Evolutionary conservation across 2,888 invertebrate genomes (phyloP), one percentile per base, ranked within the genome.

Genomic region (Pollenia amentaria): DNA sequence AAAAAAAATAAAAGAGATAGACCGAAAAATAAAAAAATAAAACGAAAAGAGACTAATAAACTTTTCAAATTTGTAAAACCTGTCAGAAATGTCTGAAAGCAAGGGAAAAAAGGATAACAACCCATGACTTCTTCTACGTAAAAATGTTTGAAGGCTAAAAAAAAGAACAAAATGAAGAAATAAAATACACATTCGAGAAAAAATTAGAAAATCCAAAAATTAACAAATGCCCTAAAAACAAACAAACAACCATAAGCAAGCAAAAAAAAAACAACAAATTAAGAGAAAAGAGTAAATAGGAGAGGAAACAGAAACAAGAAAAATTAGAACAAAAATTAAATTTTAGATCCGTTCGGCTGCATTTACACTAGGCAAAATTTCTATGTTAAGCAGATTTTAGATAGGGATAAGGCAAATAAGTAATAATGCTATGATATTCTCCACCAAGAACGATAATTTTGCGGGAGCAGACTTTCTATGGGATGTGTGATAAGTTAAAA

Each of bases 31-130:
- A 14, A 21, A 57, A n/a, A 51, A 0, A 12, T n/a, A 57, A 38
- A 51, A 12, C 2, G 29, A 42, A 21, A 3, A 38, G 10, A 73
- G 55, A 67, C 75, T 67, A 44, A 69, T 60, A 76, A 14, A 78
- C 67, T 69, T 73, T 85, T 73, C 29, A 65, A 70, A 82, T 85
- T 85, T 82, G 46, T 53, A 82, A 78, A 78, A 72, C 78, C 73
- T 82, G 78, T 82, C 81, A 82, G 73, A 85, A 85, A 44, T 82
- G 78, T 81, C 82, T 78, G 73, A 62, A 48, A 70, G 51, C 48
- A 67, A 72, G 65, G 21, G 53, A 57, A 57, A 85, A 64, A 60
- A 18, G 64, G 46, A 21, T 60, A 44, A 62, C 69, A 40, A 65
- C 40, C 51, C 21, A 60, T 44, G 53, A 60, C 38, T 38, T 46